phyloP scores from a whole-genome alignment of 2,888 invertebrate species.

The Eilema caniola region DNA sequence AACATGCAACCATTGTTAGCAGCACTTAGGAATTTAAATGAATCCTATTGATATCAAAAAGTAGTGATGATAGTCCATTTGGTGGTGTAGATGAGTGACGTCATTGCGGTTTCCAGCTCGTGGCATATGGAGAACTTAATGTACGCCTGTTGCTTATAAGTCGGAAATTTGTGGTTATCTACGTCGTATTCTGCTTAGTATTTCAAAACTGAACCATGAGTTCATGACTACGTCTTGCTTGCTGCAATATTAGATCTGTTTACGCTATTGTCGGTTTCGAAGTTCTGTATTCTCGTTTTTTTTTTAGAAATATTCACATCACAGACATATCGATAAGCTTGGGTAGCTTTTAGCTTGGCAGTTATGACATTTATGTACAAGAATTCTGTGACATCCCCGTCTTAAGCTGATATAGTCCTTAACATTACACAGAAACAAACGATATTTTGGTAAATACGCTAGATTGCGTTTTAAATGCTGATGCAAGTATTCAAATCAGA shows the following conservation, averaged over 20 bases:
- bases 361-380: background rate
- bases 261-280: background rate
- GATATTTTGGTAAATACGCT: too few relatives aligned
- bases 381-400: too few relatives aligned
- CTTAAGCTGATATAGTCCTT: too few relatives aligned
- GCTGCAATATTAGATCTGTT: background rate
- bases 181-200: slow-evolving; percentile 5
- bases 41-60: slow-evolving; percentile 7
- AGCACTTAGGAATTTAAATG: slow-evolving; percentile 34
- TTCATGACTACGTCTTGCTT: slow-evolving; percentile 1
- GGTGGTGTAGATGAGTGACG: slow-evolving; percentile 42
- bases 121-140: slow-evolving; percentile 30
- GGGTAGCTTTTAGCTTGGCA: background rate
- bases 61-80: slow-evolving; percentile 3
- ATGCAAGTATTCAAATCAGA: too few relatives aligned
- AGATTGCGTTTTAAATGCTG: too few relatives aligned
- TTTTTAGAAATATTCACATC: too few relatives aligned
- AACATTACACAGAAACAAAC: too few relatives aligned
- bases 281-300: background rate
- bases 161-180: slow-evolving; percentile 51
- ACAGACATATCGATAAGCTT: background rate
- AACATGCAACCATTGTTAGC: slow-evolving; percentile 7
- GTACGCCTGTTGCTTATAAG: slow-evolving; percentile 55
- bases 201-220: slow-evolving; percentile 4
- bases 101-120: slow-evolving; percentile 50